Evolutionary conservation across 2,797 vertebrate species (phyloP), one percentile per base, ranked within the genome.

Genomic region (Sylvilagus floridanus): DNA sequence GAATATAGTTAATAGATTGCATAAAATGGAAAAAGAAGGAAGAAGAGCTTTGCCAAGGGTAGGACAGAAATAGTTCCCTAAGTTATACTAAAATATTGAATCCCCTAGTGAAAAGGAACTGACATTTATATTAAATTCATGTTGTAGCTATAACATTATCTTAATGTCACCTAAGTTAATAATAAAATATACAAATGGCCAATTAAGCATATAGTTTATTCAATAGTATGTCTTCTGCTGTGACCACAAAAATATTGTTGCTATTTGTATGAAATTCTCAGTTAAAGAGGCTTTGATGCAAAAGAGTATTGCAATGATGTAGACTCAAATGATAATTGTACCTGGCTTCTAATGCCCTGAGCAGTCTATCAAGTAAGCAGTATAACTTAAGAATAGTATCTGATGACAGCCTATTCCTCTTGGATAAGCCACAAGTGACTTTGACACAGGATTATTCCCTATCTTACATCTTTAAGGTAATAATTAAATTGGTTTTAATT

Each of bases 401-500:
- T 62, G 32, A 87, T 81, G 54, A 42, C 60, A 92, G 52, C 1
- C 22, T 88, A 21, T 90, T 88, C 35, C 9, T 88, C 37, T 77
- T 84, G n/a, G 17, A 90, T 77, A 68, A 91, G 42, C 7, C 24
- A 91, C 17, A 91, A 30, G 11, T 90, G 60, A 90, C n/a, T 68
- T 2, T 84, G 66, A 63, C 30, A 62, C n/a, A 92, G 10, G 65
- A 91, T 90, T 26, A 76, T 72, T 79, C 62, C 13, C 32, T 89
- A 26, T 78, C 17, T 96, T 78, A 77, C 21, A 81, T 83, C 17
- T 72, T 85, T 86, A 71, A 3, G 87, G 30, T 84, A 91, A 77
- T 30, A 81, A 95, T 83, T 13, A 92, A 92, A 92, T 91, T 14
- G 72, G 12, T 68, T 91, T 81, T 72, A 81, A 63, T 93, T 11